These are phyloP conservation scores for Catharus bicknelli DNA, from an alignment of 2,113 vertebrate species.

Conservation along the genomic window DNA sequence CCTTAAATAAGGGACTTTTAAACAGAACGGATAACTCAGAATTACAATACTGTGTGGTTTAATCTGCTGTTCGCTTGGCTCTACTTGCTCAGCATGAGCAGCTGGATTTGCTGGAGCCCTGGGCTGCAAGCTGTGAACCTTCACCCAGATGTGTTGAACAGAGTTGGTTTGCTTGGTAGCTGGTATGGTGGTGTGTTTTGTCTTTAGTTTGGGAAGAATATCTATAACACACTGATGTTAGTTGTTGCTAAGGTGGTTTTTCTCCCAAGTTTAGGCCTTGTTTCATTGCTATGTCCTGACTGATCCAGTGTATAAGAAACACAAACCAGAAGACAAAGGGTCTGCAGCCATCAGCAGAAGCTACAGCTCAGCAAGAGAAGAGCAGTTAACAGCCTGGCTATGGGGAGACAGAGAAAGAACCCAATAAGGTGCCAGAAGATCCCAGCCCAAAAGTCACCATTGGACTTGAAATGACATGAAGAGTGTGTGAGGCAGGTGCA, in stretches of 20 bases:
- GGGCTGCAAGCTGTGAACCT: not conserved
- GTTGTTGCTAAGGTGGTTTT: not conserved
- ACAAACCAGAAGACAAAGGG: not conserved
- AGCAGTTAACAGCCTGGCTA: not conserved
- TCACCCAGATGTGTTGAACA: not conserved
- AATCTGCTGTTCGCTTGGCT: not conserved
- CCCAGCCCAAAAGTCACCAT: not conserved
- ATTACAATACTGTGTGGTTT: not conserved
- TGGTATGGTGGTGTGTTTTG: not conserved
- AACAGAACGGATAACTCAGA: not conserved
- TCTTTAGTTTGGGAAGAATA: not conserved
- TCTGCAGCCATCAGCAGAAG: not conserved
- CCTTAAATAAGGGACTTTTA: not conserved
- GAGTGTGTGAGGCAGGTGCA: not conserved
- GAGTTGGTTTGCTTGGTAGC: not conserved
- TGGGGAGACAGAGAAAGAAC: not conserved
- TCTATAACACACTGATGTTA: not conserved
- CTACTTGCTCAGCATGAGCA: not conserved
- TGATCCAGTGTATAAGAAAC: not conserved
- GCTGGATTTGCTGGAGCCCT: not conserved
- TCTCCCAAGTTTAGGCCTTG: not conserved
- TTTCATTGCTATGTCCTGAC: not conserved
- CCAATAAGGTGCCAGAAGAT: not conserved
- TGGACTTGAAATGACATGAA: not conserved
- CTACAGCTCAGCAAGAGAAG: not conserved